Conservation (phyloP, 2,113 vertebrate species). For the Morphnarchus princeps region DNA sequence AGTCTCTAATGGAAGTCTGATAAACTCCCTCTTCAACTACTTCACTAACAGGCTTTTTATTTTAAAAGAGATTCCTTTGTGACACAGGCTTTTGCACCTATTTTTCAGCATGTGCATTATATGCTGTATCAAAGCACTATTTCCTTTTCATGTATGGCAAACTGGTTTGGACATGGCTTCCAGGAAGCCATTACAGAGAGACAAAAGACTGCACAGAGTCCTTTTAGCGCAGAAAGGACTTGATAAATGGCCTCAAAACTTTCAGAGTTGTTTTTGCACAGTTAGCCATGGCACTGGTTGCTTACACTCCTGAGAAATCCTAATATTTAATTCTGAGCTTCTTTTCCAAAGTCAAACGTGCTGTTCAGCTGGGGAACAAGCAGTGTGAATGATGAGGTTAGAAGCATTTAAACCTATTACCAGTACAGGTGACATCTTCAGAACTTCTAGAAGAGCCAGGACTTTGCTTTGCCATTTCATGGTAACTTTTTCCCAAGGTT, state of each 20-base stretch:
- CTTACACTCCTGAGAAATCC: neutral
- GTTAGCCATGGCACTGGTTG: neutral
- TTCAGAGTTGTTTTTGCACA: neutral
- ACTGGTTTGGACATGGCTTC: neutral
- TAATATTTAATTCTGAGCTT: neutral
- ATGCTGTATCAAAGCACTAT: neutral
- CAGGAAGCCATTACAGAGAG: neutral
- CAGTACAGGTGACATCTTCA: neutral
- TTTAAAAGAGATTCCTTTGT: neutral
- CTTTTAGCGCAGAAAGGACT: neutral
- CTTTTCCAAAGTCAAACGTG: neutral
- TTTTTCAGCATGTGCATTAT: neutral
- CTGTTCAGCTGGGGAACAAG: neutral
- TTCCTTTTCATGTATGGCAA: constrained; percentile 4
- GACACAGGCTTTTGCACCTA: neutral
- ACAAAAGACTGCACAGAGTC: neutral
- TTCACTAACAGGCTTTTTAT: neutral
- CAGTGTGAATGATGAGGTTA: neutral
- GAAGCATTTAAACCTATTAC: neutral
- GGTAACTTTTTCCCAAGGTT: neutral
- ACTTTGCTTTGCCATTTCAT: neutral
- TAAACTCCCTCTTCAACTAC: neutral
- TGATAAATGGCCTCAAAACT: neutral
- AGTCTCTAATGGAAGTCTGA: neutral
- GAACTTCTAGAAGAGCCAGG: neutral